Evolutionary conservation across 1,140 invertebrate species (phyloP).

Genomic region (Teleogryllus occipitalis): DNA sequence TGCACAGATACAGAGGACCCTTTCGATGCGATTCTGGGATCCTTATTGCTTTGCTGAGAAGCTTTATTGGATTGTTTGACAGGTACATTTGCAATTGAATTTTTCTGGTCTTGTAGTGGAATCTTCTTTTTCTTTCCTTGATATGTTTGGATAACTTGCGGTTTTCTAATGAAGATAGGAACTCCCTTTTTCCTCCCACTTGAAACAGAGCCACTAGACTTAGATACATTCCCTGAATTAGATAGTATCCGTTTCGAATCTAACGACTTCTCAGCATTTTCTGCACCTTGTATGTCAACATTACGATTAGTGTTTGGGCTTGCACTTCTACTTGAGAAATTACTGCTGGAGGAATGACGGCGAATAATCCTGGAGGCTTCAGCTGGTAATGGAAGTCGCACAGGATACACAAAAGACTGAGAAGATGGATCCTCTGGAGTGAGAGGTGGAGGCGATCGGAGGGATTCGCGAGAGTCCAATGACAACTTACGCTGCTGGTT

Average conservation of each 20-base stretch:
- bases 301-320: conserved; percentile 30
- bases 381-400: conserved; percentile 34
- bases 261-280: conserved; percentile 8
- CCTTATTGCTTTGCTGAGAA: background rate
- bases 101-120: background rate
- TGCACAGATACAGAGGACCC: background rate
- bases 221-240: background rate
- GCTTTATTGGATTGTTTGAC: background rate
- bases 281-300: conserved; percentile 7
- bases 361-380: conserved; percentile 71
- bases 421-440: conserved; percentile 15
- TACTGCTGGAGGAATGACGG: conserved; percentile 66
- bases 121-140: conserved; percentile 15
- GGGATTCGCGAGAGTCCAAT: conserved; percentile 12
- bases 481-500: conserved; percentile 11
- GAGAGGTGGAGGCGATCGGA: conserved; percentile 11
- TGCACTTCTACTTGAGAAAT: conserved; percentile 61
- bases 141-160: conserved; percentile 12
- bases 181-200: conserved; percentile 17
- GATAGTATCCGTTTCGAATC: background rate
- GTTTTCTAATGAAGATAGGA: conserved; percentile 20
- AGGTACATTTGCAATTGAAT: background rate
- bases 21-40: background rate
- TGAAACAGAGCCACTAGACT: background rate
- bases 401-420: conserved; percentile 11